Base-by-base conservation (phyloP, 2,797 vertebrate species). In the Neosalanx taihuensis region DNA sequence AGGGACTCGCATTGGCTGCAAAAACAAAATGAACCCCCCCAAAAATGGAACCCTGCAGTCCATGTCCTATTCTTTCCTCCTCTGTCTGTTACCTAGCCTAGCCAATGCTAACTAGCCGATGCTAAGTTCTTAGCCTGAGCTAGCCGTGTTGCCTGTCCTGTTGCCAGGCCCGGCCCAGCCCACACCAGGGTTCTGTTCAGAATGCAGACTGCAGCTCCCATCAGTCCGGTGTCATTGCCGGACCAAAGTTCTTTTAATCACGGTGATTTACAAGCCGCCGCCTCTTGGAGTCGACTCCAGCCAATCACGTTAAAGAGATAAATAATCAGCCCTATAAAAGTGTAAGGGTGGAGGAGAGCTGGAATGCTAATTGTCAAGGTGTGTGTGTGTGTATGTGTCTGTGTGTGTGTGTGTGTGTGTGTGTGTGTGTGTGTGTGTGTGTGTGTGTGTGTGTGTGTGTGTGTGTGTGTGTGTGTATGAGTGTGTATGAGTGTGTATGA, bases 271-370 rank as follows among this genome's bases (percentile, higher is more conserved):
- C 77, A 76, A 72, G 79, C 76, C 71, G 74, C 72, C 68, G 13
- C 61, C 82, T 87, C 84, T 86, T 85, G 77, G 77, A 80, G 85
- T 87, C 84, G 72, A 83, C 75, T 85, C 76, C 77, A 88, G 87
- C 91, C 90, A 92, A 92, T 90, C 87, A 85, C 89, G 90, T 92
- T 90, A 88, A 84, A 87, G 84, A 86, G 85, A 92, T 89, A 90
- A 91, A 92, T 91, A 90, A 89, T 88, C 76, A 41, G 77, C 69
- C 86, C 90, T 88, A 89, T 92, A 91, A 91, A 90, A 84, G 77
- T 84, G 80, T 76, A 85, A 75, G 67, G 76, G 63, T 35, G 75
- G 82, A 77, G 86, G 83, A 80, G 83, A 83, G 74, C 78, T 82
- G 81, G 84, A 87, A 90, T 79, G 79, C 82, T 89, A 87, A 77